Conservation (phyloP, 2,113 vertebrate genomes). For the Nymphicus hollandicus region DNA sequence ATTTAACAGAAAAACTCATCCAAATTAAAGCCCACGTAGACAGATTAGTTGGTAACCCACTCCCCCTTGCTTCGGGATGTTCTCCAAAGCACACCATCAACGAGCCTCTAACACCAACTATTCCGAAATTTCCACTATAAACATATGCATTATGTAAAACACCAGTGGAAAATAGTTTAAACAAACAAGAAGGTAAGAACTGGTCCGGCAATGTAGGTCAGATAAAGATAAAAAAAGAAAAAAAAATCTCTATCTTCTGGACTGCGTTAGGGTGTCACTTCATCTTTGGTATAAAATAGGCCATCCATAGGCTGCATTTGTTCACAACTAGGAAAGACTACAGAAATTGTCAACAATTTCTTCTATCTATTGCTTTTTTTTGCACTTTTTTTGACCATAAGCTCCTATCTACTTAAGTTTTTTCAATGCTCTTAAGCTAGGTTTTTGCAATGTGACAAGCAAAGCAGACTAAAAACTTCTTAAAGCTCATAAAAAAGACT, state of each 20-base stretch:
- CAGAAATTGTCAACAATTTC: conserved; percentile 99
- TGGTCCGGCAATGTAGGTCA: conserved; percentile 93
- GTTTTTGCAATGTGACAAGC: conserved; percentile 93
- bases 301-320: conserved; percentile 96
- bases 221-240: conserved; percentile 80
- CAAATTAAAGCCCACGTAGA: conserved; percentile 46
- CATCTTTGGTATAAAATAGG: conserved; percentile 99
- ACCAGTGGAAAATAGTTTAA: conserved; percentile 86
- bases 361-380: conserved; percentile 98
- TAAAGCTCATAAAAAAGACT: conserved; percentile 98
- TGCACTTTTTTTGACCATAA: conserved; percentile 88
- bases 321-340: conserved; percentile 99
- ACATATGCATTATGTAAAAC: conserved; percentile 73
- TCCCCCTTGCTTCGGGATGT: conserved; percentile 1
- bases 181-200: conserved; percentile 82
- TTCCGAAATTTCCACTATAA: conserved; percentile 47
- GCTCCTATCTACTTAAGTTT: conserved; percentile 90
- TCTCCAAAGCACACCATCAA: conserved; percentile 40
- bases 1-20: conserved; percentile 51
- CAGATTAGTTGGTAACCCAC: conserved; percentile 18
- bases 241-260: conserved; percentile 76
- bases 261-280: conserved; percentile 89
- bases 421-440: conserved; percentile 81
- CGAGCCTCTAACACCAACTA: conserved; percentile 58
- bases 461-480: conserved; percentile 96